A percentile compares a stretch with the other conserved stretches of the same genome.
Conservation (phyloP, 2,113 vertebrate species). For the Mesoclemmys tuberculata region DNA sequence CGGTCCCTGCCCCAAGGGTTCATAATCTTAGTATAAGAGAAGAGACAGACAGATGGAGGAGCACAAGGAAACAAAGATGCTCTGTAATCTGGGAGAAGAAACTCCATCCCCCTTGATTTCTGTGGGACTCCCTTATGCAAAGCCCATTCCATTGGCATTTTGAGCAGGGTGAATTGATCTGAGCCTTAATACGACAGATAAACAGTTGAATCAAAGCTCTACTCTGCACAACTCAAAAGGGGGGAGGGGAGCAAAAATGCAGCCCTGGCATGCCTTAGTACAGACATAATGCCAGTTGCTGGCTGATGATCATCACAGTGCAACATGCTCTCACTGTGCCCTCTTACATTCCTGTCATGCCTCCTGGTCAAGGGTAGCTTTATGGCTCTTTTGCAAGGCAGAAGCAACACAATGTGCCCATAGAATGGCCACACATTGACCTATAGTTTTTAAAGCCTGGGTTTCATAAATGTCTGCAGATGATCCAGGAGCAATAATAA, state of each 20-base stretch:
- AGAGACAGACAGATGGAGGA: not conserved
- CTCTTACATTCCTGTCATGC: constrained; percentile 19
- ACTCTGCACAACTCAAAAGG: not conserved
- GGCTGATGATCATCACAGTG: not conserved
- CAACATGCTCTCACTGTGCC: not conserved
- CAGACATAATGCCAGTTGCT: constrained; percentile 1
- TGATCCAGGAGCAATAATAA: not conserved
- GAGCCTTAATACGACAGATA: not conserved
- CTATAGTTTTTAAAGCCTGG: not conserved
- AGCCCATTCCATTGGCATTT: not conserved
- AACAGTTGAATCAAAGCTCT: accelerated
- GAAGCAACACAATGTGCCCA: not conserved
- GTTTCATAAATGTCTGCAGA: constrained; percentile 14
- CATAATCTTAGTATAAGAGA: not conserved
- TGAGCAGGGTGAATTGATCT: accelerated
- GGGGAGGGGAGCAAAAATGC: not conserved
- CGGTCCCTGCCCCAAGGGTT: not conserved
- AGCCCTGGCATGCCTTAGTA: not conserved
- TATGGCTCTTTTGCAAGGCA: not conserved
- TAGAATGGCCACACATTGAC: not conserved
- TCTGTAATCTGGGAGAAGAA: not conserved
- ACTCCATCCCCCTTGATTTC: not conserved
- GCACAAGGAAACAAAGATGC: not conserved
- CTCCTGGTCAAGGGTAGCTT: constrained; percentile 6
- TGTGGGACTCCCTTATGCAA: not conserved